phyloP scores from a whole-genome alignment of 2,113 vertebrate species.

The Pontoporia blainvillei region DNA sequence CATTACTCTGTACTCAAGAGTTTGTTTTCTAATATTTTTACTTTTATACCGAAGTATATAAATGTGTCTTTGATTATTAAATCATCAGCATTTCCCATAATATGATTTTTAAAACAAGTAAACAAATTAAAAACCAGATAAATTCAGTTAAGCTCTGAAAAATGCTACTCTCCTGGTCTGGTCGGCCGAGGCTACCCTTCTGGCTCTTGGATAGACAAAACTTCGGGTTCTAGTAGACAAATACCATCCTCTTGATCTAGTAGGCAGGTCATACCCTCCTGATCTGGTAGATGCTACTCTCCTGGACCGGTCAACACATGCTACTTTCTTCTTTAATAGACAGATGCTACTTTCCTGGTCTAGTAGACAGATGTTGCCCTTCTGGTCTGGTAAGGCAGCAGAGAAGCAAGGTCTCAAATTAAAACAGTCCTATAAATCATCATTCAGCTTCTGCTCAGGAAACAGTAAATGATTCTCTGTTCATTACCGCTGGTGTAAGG shows the following conservation, averaged over 20 bases:
- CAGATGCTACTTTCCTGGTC: background rate
- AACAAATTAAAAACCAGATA: constrained; percentile 10
- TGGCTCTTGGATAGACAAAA: background rate
- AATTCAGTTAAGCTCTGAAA: constrained; percentile 22
- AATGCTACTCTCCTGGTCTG: background rate
- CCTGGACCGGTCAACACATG: background rate
- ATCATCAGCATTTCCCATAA: background rate
- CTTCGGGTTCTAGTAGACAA: background rate
- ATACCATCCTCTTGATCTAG: background rate
- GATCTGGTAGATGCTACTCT: background rate
- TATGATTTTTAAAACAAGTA: background rate
- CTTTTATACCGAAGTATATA: constrained; percentile 11
- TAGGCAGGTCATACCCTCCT: background rate
- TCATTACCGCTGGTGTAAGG: background rate
- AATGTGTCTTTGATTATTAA: constrained; percentile 15
- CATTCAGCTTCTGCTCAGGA: background rate
- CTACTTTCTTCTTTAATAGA: background rate
- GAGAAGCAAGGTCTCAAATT: background rate
- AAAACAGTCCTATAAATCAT: background rate
- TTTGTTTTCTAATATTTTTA: constrained; percentile 27
- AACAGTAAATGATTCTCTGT: background rate
- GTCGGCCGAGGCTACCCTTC: background rate
- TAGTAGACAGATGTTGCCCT: background rate
- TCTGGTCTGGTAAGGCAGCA: background rate
- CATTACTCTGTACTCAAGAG: background rate